Evolutionary conservation across 92 coral and sea anemone genomes (phyloP).

Genomic region (Parazoanthus atlanticus): DNA sequence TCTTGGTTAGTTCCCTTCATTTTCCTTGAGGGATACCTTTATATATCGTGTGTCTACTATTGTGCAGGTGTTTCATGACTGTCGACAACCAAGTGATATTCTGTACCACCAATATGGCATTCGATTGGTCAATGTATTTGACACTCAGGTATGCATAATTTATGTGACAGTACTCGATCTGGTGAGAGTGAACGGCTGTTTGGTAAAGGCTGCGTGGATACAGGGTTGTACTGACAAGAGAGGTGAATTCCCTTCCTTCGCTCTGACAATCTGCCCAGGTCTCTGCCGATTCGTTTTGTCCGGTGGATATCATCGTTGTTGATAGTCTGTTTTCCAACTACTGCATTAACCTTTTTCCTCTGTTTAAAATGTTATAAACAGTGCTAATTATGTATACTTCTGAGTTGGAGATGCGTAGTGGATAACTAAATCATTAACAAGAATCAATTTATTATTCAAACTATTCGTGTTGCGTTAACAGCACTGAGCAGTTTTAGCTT

Average conservation of each 20-base stretch:
- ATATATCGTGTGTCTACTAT: not conserved
- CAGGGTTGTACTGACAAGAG: not conserved
- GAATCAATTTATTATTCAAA: too few species aligned
- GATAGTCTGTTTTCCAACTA: too few species aligned
- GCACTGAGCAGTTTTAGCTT: too few species aligned
- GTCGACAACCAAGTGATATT: slow-evolving; percentile 94
- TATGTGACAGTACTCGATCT: not conserved
- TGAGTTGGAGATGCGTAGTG: too few species aligned
- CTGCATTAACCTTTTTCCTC: too few species aligned
- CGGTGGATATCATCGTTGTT: too few species aligned
- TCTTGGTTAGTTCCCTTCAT: not conserved
- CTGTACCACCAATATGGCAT: slow-evolving; percentile 83
- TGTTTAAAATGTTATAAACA: too few species aligned
- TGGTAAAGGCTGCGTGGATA: not conserved
- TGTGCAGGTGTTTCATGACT: slow-evolving; percentile 88
- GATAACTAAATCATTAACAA: too few species aligned
- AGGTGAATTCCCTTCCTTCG: not conserved
- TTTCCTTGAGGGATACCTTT: not conserved
- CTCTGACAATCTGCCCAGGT: not conserved
- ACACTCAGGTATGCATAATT: slow-evolving; percentile 76
- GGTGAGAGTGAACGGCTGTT: not conserved
- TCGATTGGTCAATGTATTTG: slow-evolving; percentile 64
- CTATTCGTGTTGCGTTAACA: too few species aligned
- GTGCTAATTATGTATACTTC: too few species aligned
- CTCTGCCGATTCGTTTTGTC: too few species aligned